A percentile compares a stretch with the other conserved stretches of the same genome.
phyloP scores from a whole-genome alignment of 2,888 invertebrate species.

The Lithophane socia region DNA sequence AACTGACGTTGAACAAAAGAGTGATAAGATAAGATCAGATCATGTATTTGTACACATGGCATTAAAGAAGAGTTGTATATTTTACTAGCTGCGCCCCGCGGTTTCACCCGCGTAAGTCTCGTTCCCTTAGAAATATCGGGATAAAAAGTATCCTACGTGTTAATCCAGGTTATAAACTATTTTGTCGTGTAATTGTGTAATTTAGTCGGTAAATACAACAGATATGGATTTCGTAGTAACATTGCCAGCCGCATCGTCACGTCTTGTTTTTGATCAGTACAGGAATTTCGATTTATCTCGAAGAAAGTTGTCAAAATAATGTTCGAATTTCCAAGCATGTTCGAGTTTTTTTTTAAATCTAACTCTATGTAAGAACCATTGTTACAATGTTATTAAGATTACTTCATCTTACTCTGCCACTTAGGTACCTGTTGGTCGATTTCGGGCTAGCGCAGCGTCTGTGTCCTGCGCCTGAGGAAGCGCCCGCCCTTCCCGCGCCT shows the following conservation, averaged over 20 bases:
- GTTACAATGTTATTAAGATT: neutral
- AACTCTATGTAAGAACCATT: neutral
- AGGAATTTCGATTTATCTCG: too few species aligned
- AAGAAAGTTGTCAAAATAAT: too few species aligned
- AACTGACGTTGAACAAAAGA: neutral
- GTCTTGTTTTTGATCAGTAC: too few species aligned
- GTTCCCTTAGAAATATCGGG: too few species aligned
- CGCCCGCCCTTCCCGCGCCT: constrained; percentile 89
- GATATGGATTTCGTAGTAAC: too few species aligned
- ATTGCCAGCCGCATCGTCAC: too few species aligned
- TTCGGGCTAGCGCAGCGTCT: constrained; percentile 96
- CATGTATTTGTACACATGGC: neutral
- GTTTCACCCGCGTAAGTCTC: too few species aligned
- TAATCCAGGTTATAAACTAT: too few species aligned
- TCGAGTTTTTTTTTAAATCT: neutral
- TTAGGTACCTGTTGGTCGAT: constrained; percentile 95
- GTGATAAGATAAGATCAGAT: neutral
- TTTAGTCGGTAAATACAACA: too few species aligned
- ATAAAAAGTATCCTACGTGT: too few species aligned
- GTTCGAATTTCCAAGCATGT: too few species aligned
- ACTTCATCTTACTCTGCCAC: neutral
- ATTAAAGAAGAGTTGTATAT: neutral
- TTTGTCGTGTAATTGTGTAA: too few species aligned
- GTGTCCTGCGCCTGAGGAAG: constrained; percentile 65
- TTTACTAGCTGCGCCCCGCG: neutral